Evolutionary conservation across 2,797 vertebrate species (phyloP).

Genomic region (Takifugu rubripes): DNA sequence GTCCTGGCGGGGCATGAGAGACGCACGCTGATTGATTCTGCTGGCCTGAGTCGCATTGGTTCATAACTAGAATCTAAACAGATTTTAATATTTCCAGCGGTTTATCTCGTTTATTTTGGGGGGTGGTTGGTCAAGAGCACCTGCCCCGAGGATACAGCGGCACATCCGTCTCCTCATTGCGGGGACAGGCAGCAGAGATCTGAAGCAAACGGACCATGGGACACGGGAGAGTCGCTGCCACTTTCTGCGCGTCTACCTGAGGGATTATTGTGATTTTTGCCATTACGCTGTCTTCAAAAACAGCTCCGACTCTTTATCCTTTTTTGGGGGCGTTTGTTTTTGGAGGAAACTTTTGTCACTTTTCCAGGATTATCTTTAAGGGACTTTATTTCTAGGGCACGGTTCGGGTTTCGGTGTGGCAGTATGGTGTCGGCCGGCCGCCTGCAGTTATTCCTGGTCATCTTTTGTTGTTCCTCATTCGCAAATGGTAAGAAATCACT

Average conservation of each 20-base stretch:
- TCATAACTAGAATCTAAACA: too few species aligned
- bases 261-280: slow-evolving; percentile 28
- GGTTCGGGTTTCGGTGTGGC: slow-evolving; percentile 33
- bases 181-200: slow-evolving; percentile 46
- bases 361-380: not conserved
- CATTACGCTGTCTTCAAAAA: not conserved
- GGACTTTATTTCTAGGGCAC: slow-evolving; percentile 17
- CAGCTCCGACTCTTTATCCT: not conserved
- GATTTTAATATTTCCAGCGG: too few species aligned
- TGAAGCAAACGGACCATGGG: slow-evolving; percentile 52
- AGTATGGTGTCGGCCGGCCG: slow-evolving; percentile 23
- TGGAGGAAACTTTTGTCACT: not conserved
- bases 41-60: not conserved
- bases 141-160: slow-evolving; percentile 61
- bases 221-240: slow-evolving; percentile 22
- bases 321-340: not conserved
- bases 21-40: slow-evolving; percentile 28
- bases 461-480: slow-evolving; percentile 53
- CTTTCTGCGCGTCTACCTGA: slow-evolving; percentile 38
- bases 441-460: slow-evolving; percentile 42
- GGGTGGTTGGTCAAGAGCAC: slow-evolving; percentile 52
- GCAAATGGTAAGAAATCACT: slow-evolving; percentile 65
- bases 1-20: slow-evolving; percentile 26
- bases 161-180: slow-evolving; percentile 33
- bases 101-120: not conserved